Evolutionary conservation across 1,140 invertebrate genomes (phyloP).

Genomic region (Schlechtendalia chinensis): DNA sequence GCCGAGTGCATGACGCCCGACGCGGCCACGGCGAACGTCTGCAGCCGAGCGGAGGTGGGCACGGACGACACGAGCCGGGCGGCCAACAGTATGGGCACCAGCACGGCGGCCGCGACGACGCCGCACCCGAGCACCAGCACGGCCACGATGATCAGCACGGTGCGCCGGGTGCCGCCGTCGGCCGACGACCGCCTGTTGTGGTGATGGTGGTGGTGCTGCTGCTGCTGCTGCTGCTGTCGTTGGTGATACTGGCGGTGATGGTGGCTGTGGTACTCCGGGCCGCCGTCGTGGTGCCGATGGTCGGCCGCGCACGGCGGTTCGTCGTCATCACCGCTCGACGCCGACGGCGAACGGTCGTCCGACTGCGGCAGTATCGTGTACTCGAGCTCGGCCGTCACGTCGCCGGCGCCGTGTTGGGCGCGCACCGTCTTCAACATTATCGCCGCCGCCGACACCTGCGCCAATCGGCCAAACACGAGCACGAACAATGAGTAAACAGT

Average conservation of each 20-base stretch:
- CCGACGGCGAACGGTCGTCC: constrained; percentile 34
- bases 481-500: too few species aligned
- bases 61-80: constrained; percentile 34
- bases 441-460: background rate
- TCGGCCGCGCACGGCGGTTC: background rate
- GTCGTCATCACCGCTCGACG: constrained; percentile 20
- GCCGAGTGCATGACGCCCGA: constrained; percentile 45
- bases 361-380: constrained; percentile 43
- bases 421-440: constrained; percentile 40
- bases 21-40: constrained; percentile 50
- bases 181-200: background rate
- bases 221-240: background rate
- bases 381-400: constrained; percentile 26
- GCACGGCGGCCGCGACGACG: constrained; percentile 48
- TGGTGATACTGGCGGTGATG: background rate
- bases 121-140: constrained; percentile 48
- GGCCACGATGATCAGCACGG: constrained; percentile 42
- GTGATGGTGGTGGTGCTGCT: background rate
- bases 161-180: constrained; percentile 23
- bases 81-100: constrained; percentile 49
- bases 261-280: background rate
- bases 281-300: background rate
- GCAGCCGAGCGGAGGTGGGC: constrained; percentile 43
- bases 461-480: too few species aligned
- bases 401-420: constrained; percentile 29